These are phyloP conservation scores for Saturnia pavonia DNA, from an alignment of 2,888 invertebrate genomes.

Conservation along the genomic window DNA sequence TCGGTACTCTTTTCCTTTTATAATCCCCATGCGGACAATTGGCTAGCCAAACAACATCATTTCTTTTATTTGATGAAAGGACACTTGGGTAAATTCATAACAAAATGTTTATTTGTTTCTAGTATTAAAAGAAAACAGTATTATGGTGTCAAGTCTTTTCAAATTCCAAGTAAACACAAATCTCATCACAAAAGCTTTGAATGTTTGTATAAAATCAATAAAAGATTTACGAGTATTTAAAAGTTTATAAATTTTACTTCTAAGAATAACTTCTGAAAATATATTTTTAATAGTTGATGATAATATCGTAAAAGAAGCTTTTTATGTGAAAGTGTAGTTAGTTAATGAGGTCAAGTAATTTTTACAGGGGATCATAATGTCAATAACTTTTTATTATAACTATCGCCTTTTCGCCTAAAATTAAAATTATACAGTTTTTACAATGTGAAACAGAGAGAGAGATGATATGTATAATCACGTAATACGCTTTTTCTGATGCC, in stretches of 20 bases:
- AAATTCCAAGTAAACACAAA: constrained; percentile 12
- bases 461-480: no score
- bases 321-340: constrained; percentile 8
- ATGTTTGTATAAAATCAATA: constrained; percentile 2
- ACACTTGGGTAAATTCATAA: background rate
- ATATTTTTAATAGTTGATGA: constrained; percentile 11
- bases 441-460: no score
- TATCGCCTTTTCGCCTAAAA: background rate
- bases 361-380: background rate
- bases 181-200: background rate
- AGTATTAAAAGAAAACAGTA: background rate
- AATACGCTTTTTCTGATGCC: no score
- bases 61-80: background rate
- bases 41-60: background rate
- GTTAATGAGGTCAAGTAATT: background rate
- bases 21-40: constrained; percentile 7
- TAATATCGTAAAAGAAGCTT: constrained; percentile 15
- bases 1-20: background rate
- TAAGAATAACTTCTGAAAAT: background rate
- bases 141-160: constrained; percentile 9
- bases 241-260: constrained; percentile 13
- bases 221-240: constrained; percentile 15
- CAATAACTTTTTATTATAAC: background rate
- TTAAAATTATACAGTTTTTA: no score
- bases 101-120: background rate